phyloP scores from a whole-genome alignment of 1,140 invertebrate species.

The Drosophila arawakana region DNA sequence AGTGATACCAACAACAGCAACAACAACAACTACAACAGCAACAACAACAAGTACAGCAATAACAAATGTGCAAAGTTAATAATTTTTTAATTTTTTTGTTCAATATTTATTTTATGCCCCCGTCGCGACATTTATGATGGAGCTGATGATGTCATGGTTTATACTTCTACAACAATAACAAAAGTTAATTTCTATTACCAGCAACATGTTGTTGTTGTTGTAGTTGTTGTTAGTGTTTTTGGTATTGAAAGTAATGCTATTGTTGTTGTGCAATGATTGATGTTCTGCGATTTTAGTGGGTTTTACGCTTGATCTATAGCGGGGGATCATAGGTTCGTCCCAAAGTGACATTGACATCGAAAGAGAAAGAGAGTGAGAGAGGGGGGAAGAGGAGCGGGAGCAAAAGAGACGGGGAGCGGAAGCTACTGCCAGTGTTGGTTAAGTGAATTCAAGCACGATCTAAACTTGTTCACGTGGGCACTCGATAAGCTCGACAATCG shows the following conservation, averaged over 20 bases:
- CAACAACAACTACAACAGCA: neutral
- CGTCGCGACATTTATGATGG: slow-evolving; percentile 14
- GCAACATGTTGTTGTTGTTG: slow-evolving; percentile 21
- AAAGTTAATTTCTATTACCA: slow-evolving; percentile 22
- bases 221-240: slow-evolving; percentile 12
- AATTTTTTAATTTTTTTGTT: slow-evolving; percentile 61
- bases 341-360: slow-evolving; percentile 24
- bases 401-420: neutral
- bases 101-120: slow-evolving; percentile 66
- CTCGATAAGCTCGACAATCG: neutral
- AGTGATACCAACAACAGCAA: neutral
- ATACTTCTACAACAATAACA: slow-evolving; percentile 14
- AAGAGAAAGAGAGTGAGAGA: neutral
- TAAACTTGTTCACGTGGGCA: neutral
- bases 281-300: slow-evolving; percentile 32
- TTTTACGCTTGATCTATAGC: slow-evolving; percentile 15
- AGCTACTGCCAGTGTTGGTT: slow-evolving; percentile 4
- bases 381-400: no score
- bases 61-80: slow-evolving; percentile 45
- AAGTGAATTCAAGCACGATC: slow-evolving; percentile 9
- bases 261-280: slow-evolving; percentile 56
- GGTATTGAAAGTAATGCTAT: slow-evolving; percentile 3
- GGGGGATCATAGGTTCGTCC: slow-evolving; percentile 3
- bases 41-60: neutral
- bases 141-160: slow-evolving; percentile 65